phyloP scores from a whole-genome alignment of 2,113 vertebrate species.

The Spheniscus mendiculus region DNA sequence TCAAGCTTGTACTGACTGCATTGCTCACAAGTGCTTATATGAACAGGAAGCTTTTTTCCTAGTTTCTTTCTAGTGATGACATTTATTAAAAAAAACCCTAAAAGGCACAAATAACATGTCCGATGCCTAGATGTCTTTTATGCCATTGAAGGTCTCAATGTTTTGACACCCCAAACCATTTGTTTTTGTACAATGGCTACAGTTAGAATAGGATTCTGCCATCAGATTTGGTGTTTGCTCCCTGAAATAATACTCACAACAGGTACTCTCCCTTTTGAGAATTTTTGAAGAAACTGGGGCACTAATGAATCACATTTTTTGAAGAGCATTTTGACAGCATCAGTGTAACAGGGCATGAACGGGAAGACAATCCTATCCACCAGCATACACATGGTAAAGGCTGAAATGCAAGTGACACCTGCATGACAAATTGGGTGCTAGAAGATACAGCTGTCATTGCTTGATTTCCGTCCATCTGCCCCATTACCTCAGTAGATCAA shows the following conservation, averaged over 20 bases:
- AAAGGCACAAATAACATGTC: background rate
- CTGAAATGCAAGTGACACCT: background rate
- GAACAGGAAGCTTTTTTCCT: background rate
- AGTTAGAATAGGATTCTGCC: background rate
- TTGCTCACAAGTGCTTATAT: background rate
- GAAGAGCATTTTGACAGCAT: background rate
- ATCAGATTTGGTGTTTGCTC: background rate
- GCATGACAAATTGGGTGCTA: background rate
- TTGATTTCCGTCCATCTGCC: background rate
- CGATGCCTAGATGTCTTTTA: background rate
- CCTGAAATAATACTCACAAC: background rate
- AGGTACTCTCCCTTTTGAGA: background rate
- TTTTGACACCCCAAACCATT: background rate
- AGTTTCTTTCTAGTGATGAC: background rate
- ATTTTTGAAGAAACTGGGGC: background rate
- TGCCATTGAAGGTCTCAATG: background rate
- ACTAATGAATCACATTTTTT: background rate
- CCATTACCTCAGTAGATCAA: background rate
- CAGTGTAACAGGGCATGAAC: background rate
- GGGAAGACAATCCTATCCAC: background rate
- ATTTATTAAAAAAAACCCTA: background rate
- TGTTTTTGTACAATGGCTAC: background rate
- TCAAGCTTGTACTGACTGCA: background rate
- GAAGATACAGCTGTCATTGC: background rate
- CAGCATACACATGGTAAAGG: background rate